Conservation (phyloP, 1,140 invertebrate genomes). For the Trichomalopsis sarcophagae region DNA sequence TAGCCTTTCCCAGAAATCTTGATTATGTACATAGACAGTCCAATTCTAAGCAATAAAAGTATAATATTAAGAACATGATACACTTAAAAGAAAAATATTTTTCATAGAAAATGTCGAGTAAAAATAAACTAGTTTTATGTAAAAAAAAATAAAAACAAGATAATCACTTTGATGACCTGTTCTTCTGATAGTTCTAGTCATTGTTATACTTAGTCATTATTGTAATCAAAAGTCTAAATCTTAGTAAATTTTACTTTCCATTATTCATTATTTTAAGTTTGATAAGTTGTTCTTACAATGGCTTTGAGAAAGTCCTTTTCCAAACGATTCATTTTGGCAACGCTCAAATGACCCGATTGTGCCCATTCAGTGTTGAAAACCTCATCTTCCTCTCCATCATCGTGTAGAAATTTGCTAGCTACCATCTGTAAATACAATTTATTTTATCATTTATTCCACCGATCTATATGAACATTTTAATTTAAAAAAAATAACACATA, state of each 20-base stretch:
- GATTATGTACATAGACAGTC: constrained; percentile 85
- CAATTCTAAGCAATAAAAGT: constrained; percentile 80
- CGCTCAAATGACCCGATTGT: constrained; percentile 82
- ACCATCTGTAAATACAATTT: constrained; percentile 84
- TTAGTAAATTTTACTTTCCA: constrained; percentile 32
- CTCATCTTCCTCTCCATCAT: constrained; percentile 92
- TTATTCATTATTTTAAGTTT: constrained; percentile 32
- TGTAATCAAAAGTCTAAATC: constrained; percentile 18
- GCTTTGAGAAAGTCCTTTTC: constrained; percentile 92
- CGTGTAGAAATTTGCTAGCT: constrained; percentile 95
- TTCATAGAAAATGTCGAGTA: constrained; percentile 41
- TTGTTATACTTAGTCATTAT: background rate
- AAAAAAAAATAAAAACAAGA: background rate
- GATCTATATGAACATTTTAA: constrained; percentile 11
- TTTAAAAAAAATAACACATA: constrained; percentile 71
- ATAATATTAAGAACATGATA: constrained; percentile 42
- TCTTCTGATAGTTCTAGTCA: background rate
- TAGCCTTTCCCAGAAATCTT: constrained; percentile 83
- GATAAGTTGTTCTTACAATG: constrained; percentile 81
- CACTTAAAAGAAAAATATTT: constrained; percentile 53
- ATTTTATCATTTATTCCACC: constrained; percentile 9
- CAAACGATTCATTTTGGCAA: constrained; percentile 86
- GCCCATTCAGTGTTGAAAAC: constrained; percentile 94
- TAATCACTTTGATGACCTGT: background rate
- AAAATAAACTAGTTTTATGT: constrained; percentile 13